Base-by-base conservation (phyloP, 1,140 invertebrate species). In the Mizuhopecten yessoensis region DNA sequence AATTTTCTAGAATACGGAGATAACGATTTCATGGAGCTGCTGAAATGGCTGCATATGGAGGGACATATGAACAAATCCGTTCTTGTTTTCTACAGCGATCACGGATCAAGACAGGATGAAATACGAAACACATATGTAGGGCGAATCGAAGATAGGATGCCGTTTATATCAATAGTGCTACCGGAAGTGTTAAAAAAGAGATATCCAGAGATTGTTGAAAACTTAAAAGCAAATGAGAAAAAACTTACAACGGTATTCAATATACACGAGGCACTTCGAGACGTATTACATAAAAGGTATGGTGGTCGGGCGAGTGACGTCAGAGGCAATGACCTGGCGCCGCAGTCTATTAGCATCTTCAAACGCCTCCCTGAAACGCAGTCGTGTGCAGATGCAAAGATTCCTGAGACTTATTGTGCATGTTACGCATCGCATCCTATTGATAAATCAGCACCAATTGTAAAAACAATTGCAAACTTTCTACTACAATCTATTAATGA, bases 121-220 rank as follows among this genome's bases (percentile, higher is more conserved):
- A 98, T 98, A n/a, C 95, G 98, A 34, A 96, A 97, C 92, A 99
- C 98, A 0, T 98, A 98, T 95, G 97, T 97, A 90, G 99, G 99
- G 0, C 97, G 98, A 95, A 97, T 99, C 90, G 99, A 99, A 96
- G 98, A 99, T 95, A 96, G 98, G 86, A 96, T 99, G 34, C 99
- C 99, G 0, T 98, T 98, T 91, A 97, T 98, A 15, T 98, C 98
- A 93, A 96, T 99, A 2, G 97, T 97, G 93, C 92, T 99, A 33
- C 99, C 99, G 0, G 96, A 97, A 34, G 97, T 97, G 96, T 98
- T 98, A 93, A 96, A 97, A 36, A 93, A 97, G 13, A 97, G 97
- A 34, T 97, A 98, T 95, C 97, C 97, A 0, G 94, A 97, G 34
- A 97, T 98, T 0, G 97, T 97, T 87, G 94, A 96, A 34, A 98